Percentiles rank a stretch among this genome's conserved stretches.
Evolutionary conservation across 2,888 invertebrate species (phyloP).

Genomic region (Hypolimnas misippus): DNA sequence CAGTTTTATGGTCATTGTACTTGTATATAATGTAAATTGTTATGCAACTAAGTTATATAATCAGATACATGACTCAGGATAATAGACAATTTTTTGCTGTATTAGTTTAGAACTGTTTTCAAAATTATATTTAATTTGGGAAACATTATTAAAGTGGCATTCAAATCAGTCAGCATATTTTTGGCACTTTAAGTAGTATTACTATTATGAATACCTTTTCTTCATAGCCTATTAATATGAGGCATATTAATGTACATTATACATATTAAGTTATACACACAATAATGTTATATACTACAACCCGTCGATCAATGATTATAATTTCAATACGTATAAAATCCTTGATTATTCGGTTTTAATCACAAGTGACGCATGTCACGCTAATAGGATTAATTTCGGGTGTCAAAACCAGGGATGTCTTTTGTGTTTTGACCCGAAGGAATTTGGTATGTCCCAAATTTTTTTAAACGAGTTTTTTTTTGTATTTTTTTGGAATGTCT

Average conservation of each 20-base stretch:
- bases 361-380: conserved; percentile 55
- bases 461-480: not conserved
- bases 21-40: not conserved
- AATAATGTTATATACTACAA: not conserved
- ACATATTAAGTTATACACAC: not conserved
- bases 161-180: too few relatives aligned
- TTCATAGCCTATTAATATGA: too few relatives aligned
- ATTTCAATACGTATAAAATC: conserved; percentile 5
- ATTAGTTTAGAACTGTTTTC: too few relatives aligned
- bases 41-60: not conserved
- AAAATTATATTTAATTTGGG: too few relatives aligned
- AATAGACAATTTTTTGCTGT: not conserved
- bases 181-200: too few relatives aligned
- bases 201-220: too few relatives aligned
- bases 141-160: too few relatives aligned
- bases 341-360: conserved; percentile 45
- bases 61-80: not conserved
- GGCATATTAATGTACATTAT: too few relatives aligned
- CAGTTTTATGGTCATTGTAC: conserved; percentile 7
- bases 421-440: conserved; percentile 51
- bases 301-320: conserved; percentile 1
- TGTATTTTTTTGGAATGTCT: conserved; percentile 46
- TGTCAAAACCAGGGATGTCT: conserved; percentile 41
- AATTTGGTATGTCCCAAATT: conserved; percentile 42
- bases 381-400: conserved; percentile 71